Percentiles rank a stretch among this genome's conserved stretches.
Evolutionary conservation across 37 sponge, comb jelly and placozoan species (phyloP).

Genomic region (Hormiphora californensis): DNA sequence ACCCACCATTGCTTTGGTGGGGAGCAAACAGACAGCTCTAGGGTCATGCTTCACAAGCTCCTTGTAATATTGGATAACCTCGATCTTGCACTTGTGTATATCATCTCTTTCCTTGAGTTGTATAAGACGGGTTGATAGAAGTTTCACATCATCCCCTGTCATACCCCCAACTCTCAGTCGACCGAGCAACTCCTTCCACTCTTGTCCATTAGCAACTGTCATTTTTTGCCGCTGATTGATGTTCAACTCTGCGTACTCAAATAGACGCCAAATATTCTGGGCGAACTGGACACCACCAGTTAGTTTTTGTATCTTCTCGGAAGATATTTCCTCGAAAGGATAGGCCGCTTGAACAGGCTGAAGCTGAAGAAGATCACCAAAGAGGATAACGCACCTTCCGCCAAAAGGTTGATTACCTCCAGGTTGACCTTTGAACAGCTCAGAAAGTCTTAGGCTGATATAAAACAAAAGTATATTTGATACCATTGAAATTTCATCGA

Average conservation of each 20-base stretch:
- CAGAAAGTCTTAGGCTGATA: slow-evolving; percentile 58
- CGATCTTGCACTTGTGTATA: too few species aligned
- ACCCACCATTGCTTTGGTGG: slow-evolving; percentile 43
- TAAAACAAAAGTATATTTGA: slow-evolving; percentile 58
- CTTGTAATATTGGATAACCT: neutral
- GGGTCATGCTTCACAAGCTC: neutral
- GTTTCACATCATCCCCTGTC: neutral
- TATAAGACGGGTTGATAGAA: too few species aligned
- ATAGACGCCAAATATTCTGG: slow-evolving; percentile 55
- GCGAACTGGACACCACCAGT: neutral
- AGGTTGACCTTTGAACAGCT: slow-evolving; percentile 62
- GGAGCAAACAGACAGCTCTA: slow-evolving; percentile 62
- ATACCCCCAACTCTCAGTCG: neutral
- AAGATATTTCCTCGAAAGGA: neutral
- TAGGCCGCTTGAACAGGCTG: slow-evolving; percentile 56
- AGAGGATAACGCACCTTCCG: slow-evolving; percentile 29
- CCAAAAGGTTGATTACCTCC: slow-evolving; percentile 71
- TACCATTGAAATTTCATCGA: slow-evolving; percentile 69
- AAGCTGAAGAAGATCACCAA: slow-evolving; percentile 64
- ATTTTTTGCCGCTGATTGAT: neutral
- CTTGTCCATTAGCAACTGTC: too few species aligned
- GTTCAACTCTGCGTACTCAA: slow-evolving; percentile 5
- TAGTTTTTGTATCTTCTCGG: neutral
- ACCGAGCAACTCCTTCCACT: neutral
- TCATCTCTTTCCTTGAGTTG: too few species aligned